Base-by-base conservation (phyloP, 2,797 vertebrate species). In the Coregonus sp. region DNA sequence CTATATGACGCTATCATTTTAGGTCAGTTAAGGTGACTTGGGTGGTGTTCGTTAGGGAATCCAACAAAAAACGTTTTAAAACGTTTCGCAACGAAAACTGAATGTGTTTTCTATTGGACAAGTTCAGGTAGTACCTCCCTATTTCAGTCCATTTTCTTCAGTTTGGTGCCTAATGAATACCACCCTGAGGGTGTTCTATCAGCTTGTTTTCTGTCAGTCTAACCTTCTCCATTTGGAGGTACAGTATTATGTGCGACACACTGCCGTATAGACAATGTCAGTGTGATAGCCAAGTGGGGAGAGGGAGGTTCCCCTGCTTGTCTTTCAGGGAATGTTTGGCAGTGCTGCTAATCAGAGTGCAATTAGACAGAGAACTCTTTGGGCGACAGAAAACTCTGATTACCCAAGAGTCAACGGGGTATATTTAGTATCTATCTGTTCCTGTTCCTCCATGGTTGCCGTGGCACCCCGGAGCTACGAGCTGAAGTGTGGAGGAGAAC, bases 361-460 rank as follows among this genome's bases (percentile, higher is more conserved):
- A 94, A 94, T 94, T 94, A 94, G 91, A 93, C 78, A 4, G 86
- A 88, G 89, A 88, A 89, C 91, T 92, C 92, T 93, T 89, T 90
- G 90, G 91, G 91, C 86, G 86, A 91, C 85, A 84, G 87, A 89
- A 86, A 84, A 89, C 90, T 91, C 79, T 93, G 92, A 94, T 94
- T 95, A 94, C 94, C 94, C 93, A 92, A 87, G 94, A 94, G 94
- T 91, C 90, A 90, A 82, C 70, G 84, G 86, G 89, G 85, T 94
- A 94, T 93, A 93, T 95, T 93, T 93, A 94, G 93, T 89, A 90
- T 86, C 91, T 89, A 90, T 85, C 91, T 85, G 81, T 81, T 89
- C 86, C 78, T 85, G 79, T 87, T 89, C 90, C 87, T 86, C 11
- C 63, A 12, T 70, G 78, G 85, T 84, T 83, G 72, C 29, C 9